Evolutionary conservation across 2,113 vertebrate genomes (phyloP).

Genomic region (Vulpes lagopus): DNA sequence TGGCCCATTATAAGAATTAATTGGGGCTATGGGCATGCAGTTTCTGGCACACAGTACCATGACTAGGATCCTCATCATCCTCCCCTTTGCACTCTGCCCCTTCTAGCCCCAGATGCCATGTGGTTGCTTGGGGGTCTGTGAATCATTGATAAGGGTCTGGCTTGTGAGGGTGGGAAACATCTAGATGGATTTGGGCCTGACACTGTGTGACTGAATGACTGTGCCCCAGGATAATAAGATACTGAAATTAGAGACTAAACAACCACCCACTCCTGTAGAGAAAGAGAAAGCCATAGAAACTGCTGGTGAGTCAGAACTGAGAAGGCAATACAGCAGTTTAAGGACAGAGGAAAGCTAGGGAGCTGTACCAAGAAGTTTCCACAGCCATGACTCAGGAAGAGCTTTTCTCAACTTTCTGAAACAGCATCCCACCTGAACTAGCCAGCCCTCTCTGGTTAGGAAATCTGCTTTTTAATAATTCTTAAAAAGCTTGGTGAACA

Average conservation of each 20-base stretch:
- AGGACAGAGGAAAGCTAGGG: neutral
- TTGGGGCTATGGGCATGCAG: accelerated
- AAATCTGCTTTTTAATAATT: neutral
- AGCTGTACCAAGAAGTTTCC: neutral
- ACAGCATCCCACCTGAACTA: neutral
- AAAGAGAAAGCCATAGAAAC: neutral
- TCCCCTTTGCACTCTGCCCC: too few relatives aligned
- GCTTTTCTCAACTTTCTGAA: neutral
- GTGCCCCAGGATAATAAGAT: neutral
- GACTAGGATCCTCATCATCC: accelerated
- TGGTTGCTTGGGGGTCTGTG: neutral
- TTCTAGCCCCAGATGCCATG: accelerated
- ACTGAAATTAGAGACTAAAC: conserved; percentile 63
- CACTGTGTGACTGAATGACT: neutral
- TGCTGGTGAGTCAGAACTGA: neutral
- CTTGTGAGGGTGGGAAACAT: neutral
- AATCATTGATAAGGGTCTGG: neutral
- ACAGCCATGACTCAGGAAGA: neutral
- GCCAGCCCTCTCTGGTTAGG: neutral
- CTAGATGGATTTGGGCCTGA: neutral
- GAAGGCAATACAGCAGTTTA: neutral
- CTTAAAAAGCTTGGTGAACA: neutral
- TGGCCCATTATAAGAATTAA: neutral
- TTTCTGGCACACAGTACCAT: accelerated
- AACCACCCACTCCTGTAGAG: conserved; percentile 36